These are phyloP conservation scores for Lanius ludovicianus DNA, from an alignment of 2,113 vertebrate genomes.

Conservation along the genomic window DNA sequence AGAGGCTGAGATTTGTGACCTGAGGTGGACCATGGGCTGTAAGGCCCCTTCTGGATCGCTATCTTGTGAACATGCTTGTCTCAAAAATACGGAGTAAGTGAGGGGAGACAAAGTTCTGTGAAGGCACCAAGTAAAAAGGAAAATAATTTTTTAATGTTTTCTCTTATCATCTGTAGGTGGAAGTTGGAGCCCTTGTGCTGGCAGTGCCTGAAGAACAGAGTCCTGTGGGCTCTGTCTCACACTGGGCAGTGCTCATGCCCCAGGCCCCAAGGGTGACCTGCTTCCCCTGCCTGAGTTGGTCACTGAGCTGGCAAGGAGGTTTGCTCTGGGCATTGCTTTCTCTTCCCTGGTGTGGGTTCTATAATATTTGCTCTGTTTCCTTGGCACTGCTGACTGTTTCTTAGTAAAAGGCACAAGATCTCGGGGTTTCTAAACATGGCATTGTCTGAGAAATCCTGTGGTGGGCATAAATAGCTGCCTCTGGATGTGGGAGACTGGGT, in stretches of 20 bases:
- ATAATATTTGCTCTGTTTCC: neutral
- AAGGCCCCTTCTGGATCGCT: neutral
- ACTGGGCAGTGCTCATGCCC: no score
- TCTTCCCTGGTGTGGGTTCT: neutral
- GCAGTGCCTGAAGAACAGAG: neutral
- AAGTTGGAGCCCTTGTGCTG: neutral
- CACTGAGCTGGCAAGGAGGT: neutral
- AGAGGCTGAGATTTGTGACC: neutral
- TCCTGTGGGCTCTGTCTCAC: neutral
- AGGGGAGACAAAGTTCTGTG: neutral
- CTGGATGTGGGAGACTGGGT: neutral
- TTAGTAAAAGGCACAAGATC: neutral
- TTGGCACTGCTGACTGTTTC: neutral
- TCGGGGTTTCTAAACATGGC: neutral
- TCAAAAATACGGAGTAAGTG: neutral
- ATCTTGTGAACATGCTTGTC: neutral
- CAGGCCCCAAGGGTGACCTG: neutral
- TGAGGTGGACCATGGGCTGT: neutral
- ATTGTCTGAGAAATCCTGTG: neutral
- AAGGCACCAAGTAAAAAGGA: neutral
- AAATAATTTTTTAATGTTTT: neutral
- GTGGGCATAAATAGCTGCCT: neutral
- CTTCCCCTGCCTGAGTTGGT: neutral
- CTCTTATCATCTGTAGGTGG: neutral
- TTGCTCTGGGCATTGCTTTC: neutral